A percentile compares a stretch with the other conserved stretches of the same genome.
Conservation (phyloP, 1,140 invertebrate genomes). For the Diprion similis region DNA sequence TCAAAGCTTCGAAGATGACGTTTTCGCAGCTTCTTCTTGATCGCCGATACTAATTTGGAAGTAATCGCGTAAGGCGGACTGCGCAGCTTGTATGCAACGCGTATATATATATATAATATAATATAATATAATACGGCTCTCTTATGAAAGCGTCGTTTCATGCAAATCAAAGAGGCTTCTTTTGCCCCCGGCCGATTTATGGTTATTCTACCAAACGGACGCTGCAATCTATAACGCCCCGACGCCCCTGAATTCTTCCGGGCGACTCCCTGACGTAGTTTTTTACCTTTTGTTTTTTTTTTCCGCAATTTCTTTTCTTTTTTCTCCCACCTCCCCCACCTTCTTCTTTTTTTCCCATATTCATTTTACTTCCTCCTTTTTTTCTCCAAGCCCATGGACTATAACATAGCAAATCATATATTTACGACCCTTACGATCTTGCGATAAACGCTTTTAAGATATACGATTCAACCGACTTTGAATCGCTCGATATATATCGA, state of each 20-base stretch:
- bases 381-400: not conserved
- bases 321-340: not conserved
- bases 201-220: slow-evolving; percentile 7
- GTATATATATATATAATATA: not conserved
- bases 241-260: slow-evolving; percentile 6
- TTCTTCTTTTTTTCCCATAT: not conserved
- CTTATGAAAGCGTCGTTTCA: slow-evolving; percentile 4
- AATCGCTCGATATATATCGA: not conserved
- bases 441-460: slow-evolving; percentile 1
- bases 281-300: not conserved
- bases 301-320: not conserved
- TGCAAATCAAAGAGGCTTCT: not conserved
- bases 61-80: not conserved
- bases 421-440: not conserved
- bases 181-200: slow-evolving; percentile 1
- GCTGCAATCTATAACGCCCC: slow-evolving; percentile 3
- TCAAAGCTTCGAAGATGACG: no score
- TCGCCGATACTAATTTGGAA: not conserved
- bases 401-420: not conserved
- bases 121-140: not conserved
- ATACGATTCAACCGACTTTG: not conserved
- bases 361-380: not conserved
- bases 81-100: no score
- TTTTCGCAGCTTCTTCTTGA: no score
- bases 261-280: not conserved